Evolutionary conservation across 2,888 invertebrate species (phyloP).

Genomic region (Micropterix aruncella): DNA sequence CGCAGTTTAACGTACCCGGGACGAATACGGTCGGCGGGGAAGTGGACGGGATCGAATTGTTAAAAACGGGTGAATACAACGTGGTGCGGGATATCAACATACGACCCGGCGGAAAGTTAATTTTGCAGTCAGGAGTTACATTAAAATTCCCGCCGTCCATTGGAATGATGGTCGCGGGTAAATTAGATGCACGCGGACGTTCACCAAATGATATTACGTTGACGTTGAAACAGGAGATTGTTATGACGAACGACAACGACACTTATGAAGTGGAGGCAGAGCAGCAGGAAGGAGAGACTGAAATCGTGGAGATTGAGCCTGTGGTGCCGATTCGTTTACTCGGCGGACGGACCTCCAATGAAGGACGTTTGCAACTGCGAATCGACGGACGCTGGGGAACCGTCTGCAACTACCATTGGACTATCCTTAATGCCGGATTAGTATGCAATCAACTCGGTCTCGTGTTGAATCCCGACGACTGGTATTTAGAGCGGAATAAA

Average conservation of each 20-base stretch:
- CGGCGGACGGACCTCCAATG: conserved; percentile 65
- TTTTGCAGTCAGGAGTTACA: conserved; percentile 77
- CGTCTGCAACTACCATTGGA: conserved; percentile 95
- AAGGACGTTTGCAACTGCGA: conserved; percentile 79
- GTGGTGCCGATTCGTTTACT: conserved; percentile 62
- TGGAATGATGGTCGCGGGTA: conserved; percentile 93
- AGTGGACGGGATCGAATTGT: conserved; percentile 78
- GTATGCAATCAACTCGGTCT: conserved; percentile 93
- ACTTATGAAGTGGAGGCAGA: conserved; percentile 43
- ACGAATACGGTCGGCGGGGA: conserved; percentile 75
- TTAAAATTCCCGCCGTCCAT: conserved; percentile 84
- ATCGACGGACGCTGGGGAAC: conserved; percentile 90
- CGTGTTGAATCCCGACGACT: conserved; percentile 83
- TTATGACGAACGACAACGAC: conserved; percentile 48
- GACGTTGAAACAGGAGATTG: conserved; percentile 63
- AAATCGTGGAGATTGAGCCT: conserved; percentile 41
- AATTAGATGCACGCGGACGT: conserved; percentile 68
- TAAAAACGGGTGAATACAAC: conserved; percentile 73
- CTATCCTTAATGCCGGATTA: conserved; percentile 75
- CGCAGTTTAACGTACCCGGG: conserved; percentile 58
- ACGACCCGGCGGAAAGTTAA: conserved; percentile 81
- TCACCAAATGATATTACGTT: conserved; percentile 67
- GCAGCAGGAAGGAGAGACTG: conserved; percentile 42
- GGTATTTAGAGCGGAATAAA: conserved; percentile 72
- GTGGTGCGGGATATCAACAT: conserved; percentile 93